Percentiles rank a stretch among this genome's conserved stretches.
These are phyloP conservation scores for Ophion ventricosus DNA, from an alignment of 2,888 invertebrate genomes.

Conservation along the genomic window DNA sequence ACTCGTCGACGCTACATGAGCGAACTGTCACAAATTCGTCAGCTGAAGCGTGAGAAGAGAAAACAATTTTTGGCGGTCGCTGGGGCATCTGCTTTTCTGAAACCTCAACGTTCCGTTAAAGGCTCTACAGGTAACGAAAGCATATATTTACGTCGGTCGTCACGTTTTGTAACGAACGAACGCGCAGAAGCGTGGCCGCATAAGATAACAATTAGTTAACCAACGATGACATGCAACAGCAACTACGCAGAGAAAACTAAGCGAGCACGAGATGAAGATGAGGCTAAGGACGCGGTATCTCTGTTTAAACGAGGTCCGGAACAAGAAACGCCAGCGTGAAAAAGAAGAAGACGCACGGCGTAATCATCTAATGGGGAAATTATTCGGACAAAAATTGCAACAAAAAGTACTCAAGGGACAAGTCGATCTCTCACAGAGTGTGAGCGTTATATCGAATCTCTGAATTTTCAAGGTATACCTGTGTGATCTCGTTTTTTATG, in stretches of 20 bases:
- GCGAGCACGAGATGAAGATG: constrained; percentile 86
- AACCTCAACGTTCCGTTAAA: constrained; percentile 71
- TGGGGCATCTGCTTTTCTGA: constrained; percentile 74
- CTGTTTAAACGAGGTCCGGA: constrained; percentile 89
- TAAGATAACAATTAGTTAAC: not conserved
- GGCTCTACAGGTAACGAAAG: constrained; percentile 71
- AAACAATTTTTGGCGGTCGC: constrained; percentile 82
- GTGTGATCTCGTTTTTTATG: not conserved
- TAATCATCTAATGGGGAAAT: constrained; percentile 90
- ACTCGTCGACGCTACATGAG: constrained; percentile 84
- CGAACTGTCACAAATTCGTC: constrained; percentile 83
- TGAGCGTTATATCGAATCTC: constrained; percentile 84
- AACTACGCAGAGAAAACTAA: constrained; percentile 82
- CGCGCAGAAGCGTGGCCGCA: not conserved
- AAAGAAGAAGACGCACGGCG: constrained; percentile 86
- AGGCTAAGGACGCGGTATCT: constrained; percentile 87
- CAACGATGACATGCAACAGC: constrained; percentile 64
- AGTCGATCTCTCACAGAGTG: constrained; percentile 87
- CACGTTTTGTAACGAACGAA: not conserved
- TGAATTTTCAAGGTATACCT: constrained; percentile 65
- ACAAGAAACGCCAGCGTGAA: constrained; percentile 85
- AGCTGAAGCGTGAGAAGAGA: constrained; percentile 83
- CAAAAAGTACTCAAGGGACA: constrained; percentile 87
- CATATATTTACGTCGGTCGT: constrained; percentile 11
- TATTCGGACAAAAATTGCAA: constrained; percentile 91